A percentile compares a stretch with the other conserved stretches of the same genome.
These are phyloP conservation scores for Dryoscopus gambensis DNA, from an alignment of 2,113 vertebrate genomes.

Conservation along the genomic window DNA sequence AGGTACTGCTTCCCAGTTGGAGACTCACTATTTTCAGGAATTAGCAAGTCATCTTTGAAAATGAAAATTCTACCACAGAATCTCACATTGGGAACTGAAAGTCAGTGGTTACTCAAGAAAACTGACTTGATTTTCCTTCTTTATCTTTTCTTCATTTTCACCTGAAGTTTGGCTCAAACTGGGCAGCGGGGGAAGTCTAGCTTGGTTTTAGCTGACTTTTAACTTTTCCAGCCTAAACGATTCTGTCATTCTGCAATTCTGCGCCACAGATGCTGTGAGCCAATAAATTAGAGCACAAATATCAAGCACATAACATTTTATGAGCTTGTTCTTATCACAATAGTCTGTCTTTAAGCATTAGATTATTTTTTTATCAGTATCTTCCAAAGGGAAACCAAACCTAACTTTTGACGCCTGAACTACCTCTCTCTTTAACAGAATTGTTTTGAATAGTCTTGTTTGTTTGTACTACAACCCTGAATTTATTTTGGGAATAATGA, in stretches of 20 bases:
- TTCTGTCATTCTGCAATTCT: background rate
- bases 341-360: background rate
- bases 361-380: background rate
- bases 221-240: background rate
- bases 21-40: background rate
- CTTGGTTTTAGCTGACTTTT: background rate
- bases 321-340: background rate
- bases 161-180: background rate
- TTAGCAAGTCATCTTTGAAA: background rate
- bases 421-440: background rate
- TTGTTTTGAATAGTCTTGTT: background rate
- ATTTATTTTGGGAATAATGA: background rate
- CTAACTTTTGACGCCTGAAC: background rate
- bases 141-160: background rate
- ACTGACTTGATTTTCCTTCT: background rate
- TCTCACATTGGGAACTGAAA: background rate
- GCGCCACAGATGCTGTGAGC: background rate
- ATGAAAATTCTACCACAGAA: background rate
- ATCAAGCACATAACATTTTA: background rate
- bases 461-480: background rate
- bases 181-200: background rate
- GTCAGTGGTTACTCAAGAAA: background rate
- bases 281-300: background rate
- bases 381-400: background rate
- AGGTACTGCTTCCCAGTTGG: background rate